Conservation (phyloP, 1,140 invertebrate species). For the Leptinotarsa texana region DNA sequence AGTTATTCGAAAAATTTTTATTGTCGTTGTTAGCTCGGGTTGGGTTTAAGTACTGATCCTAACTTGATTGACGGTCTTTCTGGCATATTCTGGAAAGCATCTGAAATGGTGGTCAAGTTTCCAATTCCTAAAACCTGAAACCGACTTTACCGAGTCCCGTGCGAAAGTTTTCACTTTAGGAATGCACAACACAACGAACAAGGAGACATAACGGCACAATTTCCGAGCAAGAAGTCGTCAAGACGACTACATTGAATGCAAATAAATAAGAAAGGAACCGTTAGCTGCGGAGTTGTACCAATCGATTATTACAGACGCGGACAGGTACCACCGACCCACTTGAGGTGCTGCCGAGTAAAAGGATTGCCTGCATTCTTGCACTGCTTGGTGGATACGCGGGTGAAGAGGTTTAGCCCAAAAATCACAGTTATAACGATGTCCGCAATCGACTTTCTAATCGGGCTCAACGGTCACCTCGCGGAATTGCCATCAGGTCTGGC, state of each 20-base stretch:
- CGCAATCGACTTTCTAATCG: background rate
- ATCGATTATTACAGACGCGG: background rate
- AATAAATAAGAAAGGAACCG: conserved; percentile 3
- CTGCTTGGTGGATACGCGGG: background rate
- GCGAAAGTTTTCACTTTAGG: too few species aligned
- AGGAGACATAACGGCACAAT: background rate
- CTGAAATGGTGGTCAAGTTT: too few species aligned
- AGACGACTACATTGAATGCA: background rate
- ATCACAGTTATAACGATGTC: conserved; percentile 3
- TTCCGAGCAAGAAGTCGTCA: background rate
- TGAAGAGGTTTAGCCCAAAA: background rate
- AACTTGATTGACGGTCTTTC: too few species aligned
- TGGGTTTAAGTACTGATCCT: too few species aligned
- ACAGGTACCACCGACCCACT: conserved; percentile 1
- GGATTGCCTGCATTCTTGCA: background rate
- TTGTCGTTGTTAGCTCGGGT: too few species aligned
- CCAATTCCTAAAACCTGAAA: too few species aligned
- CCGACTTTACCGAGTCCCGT: too few species aligned
- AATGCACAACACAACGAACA: background rate
- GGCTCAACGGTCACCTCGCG: background rate
- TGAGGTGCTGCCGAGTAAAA: background rate
- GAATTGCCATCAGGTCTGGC: too few species aligned
- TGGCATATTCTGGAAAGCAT: too few species aligned
- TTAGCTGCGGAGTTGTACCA: background rate
- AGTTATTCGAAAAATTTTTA: too few species aligned